Evolutionary conservation across 1,140 invertebrate species (phyloP).

Genomic region (Ooceraea biroi): DNA sequence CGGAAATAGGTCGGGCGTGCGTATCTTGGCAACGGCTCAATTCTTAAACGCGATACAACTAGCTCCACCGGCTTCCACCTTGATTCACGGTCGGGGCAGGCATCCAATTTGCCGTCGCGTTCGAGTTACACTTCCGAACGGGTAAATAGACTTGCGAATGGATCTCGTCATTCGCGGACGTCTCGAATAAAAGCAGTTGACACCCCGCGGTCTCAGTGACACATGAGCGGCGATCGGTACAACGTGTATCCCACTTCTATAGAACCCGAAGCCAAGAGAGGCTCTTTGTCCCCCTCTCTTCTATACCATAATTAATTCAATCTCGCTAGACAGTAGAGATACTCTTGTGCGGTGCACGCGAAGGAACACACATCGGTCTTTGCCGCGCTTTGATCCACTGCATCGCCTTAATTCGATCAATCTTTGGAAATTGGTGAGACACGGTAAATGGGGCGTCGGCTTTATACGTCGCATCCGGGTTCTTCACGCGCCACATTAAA

Average conservation of each 20-base stretch:
- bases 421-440: conserved; percentile 40
- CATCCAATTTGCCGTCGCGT: conserved; percentile 29
- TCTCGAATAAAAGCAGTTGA: not conserved
- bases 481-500: conserved; percentile 26
- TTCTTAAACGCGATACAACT: conserved; percentile 5
- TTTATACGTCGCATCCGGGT: conserved; percentile 25
- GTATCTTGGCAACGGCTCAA: conserved; percentile 31
- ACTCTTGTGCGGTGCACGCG: conserved; percentile 2
- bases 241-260: not conserved
- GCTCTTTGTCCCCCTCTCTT: not conserved
- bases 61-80: not conserved
- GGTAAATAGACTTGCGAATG: not conserved
- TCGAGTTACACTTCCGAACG: not conserved
- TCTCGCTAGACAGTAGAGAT: conserved; percentile 14
- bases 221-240: not conserved
- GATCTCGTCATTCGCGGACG: not conserved
- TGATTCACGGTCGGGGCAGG: conserved; percentile 3
- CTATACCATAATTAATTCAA: conserved; percentile 33
- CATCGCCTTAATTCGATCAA: conserved; percentile 48
- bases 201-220: not conserved
- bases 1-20: conserved; percentile 29
- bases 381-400: conserved; percentile 25
- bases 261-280: not conserved
- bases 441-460: conserved; percentile 43
- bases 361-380: conserved; percentile 11